Evolutionary conservation across 2,888 invertebrate species (phyloP).

Genomic region (Cyclophora punctaria): DNA sequence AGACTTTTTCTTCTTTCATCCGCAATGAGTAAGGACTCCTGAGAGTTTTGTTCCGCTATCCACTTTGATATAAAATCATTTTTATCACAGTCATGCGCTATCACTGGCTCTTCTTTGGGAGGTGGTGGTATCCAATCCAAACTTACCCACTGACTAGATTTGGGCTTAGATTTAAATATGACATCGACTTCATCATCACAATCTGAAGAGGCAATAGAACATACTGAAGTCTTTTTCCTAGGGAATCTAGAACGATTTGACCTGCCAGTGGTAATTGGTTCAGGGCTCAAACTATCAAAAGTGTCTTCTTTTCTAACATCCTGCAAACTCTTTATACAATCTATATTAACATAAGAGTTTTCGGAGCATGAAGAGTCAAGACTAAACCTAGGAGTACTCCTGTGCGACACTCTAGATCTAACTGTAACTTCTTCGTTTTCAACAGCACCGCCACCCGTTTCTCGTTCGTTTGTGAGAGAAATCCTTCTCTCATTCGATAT

Average conservation of each 20-base stretch:
- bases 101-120: conserved; percentile 69
- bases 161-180: conserved; percentile 73
- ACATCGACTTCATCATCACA: conserved; percentile 72
- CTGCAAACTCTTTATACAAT: conserved; percentile 70
- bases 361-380: conserved; percentile 74
- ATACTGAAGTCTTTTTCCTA: conserved; percentile 68
- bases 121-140: conserved; percentile 72
- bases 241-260: conserved; percentile 62
- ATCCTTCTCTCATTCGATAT: conserved; percentile 67
- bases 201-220: conserved; percentile 71
- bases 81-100: conserved; percentile 71
- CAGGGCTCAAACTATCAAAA: conserved; percentile 42
- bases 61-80: conserved; percentile 72
- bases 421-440: conserved; percentile 55
- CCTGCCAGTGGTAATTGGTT: conserved; percentile 49
- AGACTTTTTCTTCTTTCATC: conserved; percentile 68
- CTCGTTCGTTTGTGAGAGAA: conserved; percentile 66
- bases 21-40: conserved; percentile 55
- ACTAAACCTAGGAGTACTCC: conserved; percentile 67
- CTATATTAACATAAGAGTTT: conserved; percentile 74
- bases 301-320: conserved; percentile 67
- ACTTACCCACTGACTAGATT: conserved; percentile 75
- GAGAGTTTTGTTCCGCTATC: conserved; percentile 70
- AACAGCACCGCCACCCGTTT: conserved; percentile 56
- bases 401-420: conserved; percentile 55